Base-by-base conservation (phyloP, 1,140 invertebrate species). In the Philotrypesis tridentata region DNA sequence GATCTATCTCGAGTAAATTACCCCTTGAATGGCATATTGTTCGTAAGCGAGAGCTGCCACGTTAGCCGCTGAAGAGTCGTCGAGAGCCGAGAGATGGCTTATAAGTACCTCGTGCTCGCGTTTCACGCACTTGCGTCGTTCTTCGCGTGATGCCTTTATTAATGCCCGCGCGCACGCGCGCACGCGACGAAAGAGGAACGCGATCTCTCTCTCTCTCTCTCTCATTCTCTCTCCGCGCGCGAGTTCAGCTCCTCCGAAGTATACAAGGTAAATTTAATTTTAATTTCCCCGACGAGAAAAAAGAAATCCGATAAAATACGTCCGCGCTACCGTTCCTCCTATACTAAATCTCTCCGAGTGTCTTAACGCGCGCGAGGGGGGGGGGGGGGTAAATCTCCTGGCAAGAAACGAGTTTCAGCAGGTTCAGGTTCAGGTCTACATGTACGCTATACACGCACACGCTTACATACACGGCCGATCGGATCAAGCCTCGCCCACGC, bases 341-440 rank as follows among this genome's bases (percentile, higher is more conserved):
- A n/a, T n/a, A 65, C n/a, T 8, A 65, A 65, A 65, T 65, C 61
- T 65, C 61, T 29, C 21, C 4, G 21, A 55, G 21, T 55, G 48
- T 21, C 48, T 55, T 55, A 55, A n/a, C n/a, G n/a, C n/a, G n/a
- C n/a, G n/a, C n/a, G n/a, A n/a, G n/a, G 4, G 33, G 9, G 33
- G 4, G n/a, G 11, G 23, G 33, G n/a, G 23, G 72, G 73, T 48
- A 75, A 81, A 70, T 72, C 63, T 48, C 21, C 48, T 31, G 43
- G 55, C 83, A 61, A 78, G 85, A 85, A 90, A 89, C 88, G 84
- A 85, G 88, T 90, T 88, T 86, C 84, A 89, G 86, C 89, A 90
- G 87, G 89, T 89, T 88, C 84, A 86, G 83, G 77, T 80, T 75
- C 82, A 78, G 77, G 82, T 84, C 78, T 78, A 63, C n/a, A n/a